Evolutionary conservation across 2,888 invertebrate genomes (phyloP).

Genomic region (Aromia moschata): DNA sequence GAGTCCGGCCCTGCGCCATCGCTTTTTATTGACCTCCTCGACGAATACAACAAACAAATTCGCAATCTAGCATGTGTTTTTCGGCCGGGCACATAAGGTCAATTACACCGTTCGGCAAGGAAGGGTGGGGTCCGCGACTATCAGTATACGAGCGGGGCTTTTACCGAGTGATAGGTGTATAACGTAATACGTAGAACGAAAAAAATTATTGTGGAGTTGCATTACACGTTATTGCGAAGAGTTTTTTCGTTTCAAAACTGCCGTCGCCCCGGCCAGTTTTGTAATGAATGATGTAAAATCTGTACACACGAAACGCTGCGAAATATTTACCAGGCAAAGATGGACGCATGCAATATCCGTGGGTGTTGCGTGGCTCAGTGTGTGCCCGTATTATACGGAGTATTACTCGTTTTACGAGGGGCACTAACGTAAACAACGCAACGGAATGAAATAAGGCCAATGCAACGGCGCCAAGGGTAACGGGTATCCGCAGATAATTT

Average conservation of each 20-base stretch:
- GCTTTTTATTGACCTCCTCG: constrained; percentile 21
- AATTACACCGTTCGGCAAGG: constrained; percentile 24
- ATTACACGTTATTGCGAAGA: constrained; percentile 29
- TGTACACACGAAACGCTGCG: constrained; percentile 12
- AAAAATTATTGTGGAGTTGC: constrained; percentile 14
- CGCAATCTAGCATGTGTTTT: constrained; percentile 19
- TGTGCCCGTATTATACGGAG: not conserved
- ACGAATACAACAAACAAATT: constrained; percentile 25
- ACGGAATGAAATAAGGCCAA: constrained; percentile 6
- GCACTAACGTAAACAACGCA: constrained; percentile 8
- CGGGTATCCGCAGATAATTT: not conserved
- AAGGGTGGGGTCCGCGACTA: constrained; percentile 5
- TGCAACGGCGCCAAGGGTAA: not conserved
- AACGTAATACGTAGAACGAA: constrained; percentile 8
- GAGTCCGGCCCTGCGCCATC: no score
- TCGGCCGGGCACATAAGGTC: constrained; percentile 32
- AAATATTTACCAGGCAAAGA: constrained; percentile 2
- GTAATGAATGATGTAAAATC: constrained; percentile 28
- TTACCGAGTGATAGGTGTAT: constrained; percentile 8
- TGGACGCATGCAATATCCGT: constrained; percentile 13
- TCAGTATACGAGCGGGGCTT: not conserved
- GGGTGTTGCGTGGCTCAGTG: constrained; percentile 7
- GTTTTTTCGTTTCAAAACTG: constrained; percentile 33
- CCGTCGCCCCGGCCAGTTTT: constrained; percentile 25
- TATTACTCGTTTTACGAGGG: constrained; percentile 4